Base-by-base conservation (phyloP, 2,797 vertebrate species). In the Heterohyrax brucei region DNA sequence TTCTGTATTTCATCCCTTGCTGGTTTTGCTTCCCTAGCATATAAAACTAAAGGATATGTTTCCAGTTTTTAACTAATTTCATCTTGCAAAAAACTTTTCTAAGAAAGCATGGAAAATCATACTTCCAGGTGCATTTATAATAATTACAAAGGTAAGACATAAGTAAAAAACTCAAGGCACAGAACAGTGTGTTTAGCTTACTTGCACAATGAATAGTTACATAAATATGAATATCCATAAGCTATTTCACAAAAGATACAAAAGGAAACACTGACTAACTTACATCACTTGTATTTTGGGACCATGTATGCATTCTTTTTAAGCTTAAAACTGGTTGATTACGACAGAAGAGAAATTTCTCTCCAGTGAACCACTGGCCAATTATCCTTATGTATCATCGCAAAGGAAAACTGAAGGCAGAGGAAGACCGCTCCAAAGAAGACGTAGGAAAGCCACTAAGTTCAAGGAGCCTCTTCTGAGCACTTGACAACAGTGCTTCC, bases 51-150 rank as follows among this genome's bases (percentile, higher is more conserved):
- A 96, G 70, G 39, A 76, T 48, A 61, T 6, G 44, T 48, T 93
- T 96, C 93, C 85, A 86, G 92, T 85, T 16, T 91, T 91, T 62
- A 96, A 95, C 86, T 77, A 53, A 87, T 75, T 84, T 68, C 33
- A 73, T 89, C 61, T 93, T 78, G 61, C 89, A 62, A 94, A 83
- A 91, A 78, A 48, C 77, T 95, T 78, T 83, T 61, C 13, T 73
- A 95, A 93, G 61, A 73, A 59, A 33, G 72, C 30, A 39, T 92
- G 53, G 44, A 83, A 92, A 28, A 89, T 53, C 46, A 78, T 1
- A 88, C 44, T 87, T 94, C 2, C 21, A 61, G 73, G 89, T n/a
- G 53, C 22, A 85, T 28, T 86, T 61, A 78, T 13, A 78, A 53
- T 66, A 68, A 78, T 66, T 46, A 75, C 7, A 79, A 76, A 94